Evolutionary conservation across 35 echinoderm and acorn worm genomes (phyloP), one percentile per base, ranked within the genome.

Genomic region (Heliocidaris erythrogramma): DNA sequence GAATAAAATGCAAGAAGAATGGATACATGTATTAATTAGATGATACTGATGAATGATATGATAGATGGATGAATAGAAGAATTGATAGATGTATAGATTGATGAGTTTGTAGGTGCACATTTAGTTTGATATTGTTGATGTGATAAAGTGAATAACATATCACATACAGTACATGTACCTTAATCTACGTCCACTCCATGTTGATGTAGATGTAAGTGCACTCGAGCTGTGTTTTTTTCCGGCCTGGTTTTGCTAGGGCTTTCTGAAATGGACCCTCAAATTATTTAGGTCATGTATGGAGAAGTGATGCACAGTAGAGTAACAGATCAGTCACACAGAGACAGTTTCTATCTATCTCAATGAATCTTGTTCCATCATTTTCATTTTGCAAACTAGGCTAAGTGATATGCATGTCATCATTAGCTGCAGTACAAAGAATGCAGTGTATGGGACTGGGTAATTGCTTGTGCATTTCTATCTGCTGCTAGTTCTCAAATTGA

Each of bases 311-410:
- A 78, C 27, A 78, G n/a, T 78, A 78, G 65, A 78, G 65, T 27
- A 78, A 27, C 65, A 78, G 65, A 78, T 78, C 65, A 78, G 4
- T 78, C 65, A 78, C 18, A 78, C 3, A n/a, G 65, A 27, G 65
- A 78, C 65, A 78, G 18, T 24, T 56, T 56, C 52, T 56, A 56
- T 56, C 52, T 52, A n/a, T 78, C 7, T 78, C 65, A 18, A 8
- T 2, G 65, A 78, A 78, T 21, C 65, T 78, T 78, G 65, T 78
- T 78, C 17, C 65, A 78, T 78, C 65, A 78, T 78, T 78, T 78
- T 78, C 61, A 78, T 78, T 78, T 78, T 78, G 65, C 65, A 78
- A 78, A 78, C 65, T 78, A 78, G 65, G 65, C 65, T 78, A 27
- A 78, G 65, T 78, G 65, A 78, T 78, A 78, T n/a, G 65, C 65